phyloP scores from a whole-genome alignment of 2,797 vertebrate species.

The Hafferia zeledoni region DNA sequence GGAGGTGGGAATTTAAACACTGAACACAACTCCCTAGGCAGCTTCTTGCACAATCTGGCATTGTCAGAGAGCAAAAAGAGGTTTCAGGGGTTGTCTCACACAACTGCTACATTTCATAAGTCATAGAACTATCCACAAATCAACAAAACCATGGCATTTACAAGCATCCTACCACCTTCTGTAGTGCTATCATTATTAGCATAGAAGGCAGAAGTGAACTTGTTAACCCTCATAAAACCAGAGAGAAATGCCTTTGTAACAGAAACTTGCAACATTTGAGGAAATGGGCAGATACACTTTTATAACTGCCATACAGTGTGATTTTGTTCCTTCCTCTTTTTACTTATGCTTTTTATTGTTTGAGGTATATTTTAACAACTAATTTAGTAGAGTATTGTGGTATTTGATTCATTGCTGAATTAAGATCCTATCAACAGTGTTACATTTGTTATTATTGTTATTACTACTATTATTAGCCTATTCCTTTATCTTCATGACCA shows the following conservation, averaged over 20 bases:
- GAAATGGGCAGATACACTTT: background rate
- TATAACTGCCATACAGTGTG: background rate
- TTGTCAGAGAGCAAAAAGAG: background rate
- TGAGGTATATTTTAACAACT: background rate
- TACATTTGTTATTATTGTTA: background rate
- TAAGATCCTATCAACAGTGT: background rate
- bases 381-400: background rate
- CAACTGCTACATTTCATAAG: background rate
- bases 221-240: background rate
- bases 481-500: conserved; percentile 10
- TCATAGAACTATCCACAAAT: background rate
- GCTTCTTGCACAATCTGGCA: conserved; percentile 5
- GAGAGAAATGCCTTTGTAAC: background rate
- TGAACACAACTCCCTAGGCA: background rate
- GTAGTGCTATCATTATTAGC: background rate
- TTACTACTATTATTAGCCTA: background rate
- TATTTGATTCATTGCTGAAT: conserved; percentile 9
- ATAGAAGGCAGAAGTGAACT: background rate
- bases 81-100: background rate
- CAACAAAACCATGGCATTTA: background rate
- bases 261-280: background rate
- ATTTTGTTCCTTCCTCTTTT: background rate
- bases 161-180: background rate
- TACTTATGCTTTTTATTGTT: background rate
- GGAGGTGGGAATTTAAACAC: background rate